Conservation (phyloP, 2,888 invertebrate genomes). For the Thyatira batis region DNA sequence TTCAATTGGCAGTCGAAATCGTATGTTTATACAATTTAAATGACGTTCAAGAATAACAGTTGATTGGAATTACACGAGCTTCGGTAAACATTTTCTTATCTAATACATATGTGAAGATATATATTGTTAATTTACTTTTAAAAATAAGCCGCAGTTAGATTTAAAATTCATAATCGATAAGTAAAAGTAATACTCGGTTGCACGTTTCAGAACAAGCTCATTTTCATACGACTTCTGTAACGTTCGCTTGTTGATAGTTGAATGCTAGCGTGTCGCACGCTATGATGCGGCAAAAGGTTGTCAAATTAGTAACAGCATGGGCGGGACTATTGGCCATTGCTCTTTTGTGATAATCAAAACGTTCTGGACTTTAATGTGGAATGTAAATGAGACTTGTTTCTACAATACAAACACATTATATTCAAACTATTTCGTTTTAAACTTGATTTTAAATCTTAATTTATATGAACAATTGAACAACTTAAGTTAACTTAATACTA, state of each 20-base stretch:
- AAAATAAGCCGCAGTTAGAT: background rate
- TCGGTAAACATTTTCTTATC: no score
- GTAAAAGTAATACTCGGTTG: constrained; percentile 18
- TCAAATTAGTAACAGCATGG: constrained; percentile 41
- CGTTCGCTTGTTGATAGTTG: constrained; percentile 25
- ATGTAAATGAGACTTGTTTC: background rate
- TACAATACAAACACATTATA: background rate
- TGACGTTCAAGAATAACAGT: background rate
- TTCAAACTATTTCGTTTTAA: background rate
- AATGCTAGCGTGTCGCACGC: constrained; percentile 58
- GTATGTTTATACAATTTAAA: background rate
- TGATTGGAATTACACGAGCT: no score
- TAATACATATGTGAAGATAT: background rate
- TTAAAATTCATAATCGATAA: background rate
- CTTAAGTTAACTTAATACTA: background rate
- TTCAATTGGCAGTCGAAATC: background rate
- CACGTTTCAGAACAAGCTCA: constrained; percentile 23
- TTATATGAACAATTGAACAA: background rate
- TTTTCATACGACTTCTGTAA: constrained; percentile 31
- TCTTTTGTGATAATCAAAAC: constrained; percentile 22
- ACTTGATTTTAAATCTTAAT: background rate
- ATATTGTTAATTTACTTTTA: no score
- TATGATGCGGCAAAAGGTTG: constrained; percentile 47
- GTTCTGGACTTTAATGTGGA: constrained; percentile 1
- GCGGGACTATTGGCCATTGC: constrained; percentile 39